Evolutionary conservation across 2,888 invertebrate genomes (phyloP).

Genomic region (Biston betularia): DNA sequence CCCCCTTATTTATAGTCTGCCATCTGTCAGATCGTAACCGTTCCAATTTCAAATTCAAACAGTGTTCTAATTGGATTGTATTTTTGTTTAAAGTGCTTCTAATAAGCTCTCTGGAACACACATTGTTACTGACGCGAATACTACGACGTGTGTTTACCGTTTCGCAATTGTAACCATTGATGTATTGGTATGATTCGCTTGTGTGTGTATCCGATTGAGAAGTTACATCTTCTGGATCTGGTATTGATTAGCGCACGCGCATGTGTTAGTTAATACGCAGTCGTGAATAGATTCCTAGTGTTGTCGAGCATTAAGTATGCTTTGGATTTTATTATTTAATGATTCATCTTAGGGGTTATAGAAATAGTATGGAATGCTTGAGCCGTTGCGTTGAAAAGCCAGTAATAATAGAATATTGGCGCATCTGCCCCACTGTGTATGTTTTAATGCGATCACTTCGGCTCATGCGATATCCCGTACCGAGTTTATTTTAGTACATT

Average conservation of each 20-base stretch:
- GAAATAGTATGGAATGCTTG: slow-evolving; percentile 85
- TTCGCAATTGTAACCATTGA: slow-evolving; percentile 84
- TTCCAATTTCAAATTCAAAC: slow-evolving; percentile 81
- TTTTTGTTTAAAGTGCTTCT: slow-evolving; percentile 82
- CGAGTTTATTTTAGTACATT: slow-evolving; percentile 78
- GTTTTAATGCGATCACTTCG: slow-evolving; percentile 82
- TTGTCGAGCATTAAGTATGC: slow-evolving; percentile 84
- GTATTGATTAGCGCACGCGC: slow-evolving; percentile 79
- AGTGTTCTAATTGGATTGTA: slow-evolving; percentile 83
- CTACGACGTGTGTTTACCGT: slow-evolving; percentile 78
- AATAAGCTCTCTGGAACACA: slow-evolving; percentile 78
- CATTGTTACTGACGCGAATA: slow-evolving; percentile 81
- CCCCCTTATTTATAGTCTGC: slow-evolving; percentile 79
- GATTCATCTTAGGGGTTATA: slow-evolving; percentile 85
- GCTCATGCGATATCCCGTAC: slow-evolving; percentile 75
- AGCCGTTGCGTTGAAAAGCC: slow-evolving; percentile 79
- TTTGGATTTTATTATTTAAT: slow-evolving; percentile 86
- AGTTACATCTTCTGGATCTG: slow-evolving; percentile 75
- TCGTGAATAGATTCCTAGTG: slow-evolving; percentile 77
- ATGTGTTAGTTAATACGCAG: slow-evolving; percentile 76
- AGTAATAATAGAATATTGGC: slow-evolving; percentile 86
- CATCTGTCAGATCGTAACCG: slow-evolving; percentile 83
- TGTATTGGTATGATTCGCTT: slow-evolving; percentile 66
- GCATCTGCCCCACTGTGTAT: slow-evolving; percentile 82
- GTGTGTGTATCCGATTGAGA: slow-evolving; percentile 71